Percentiles rank a stretch among this genome's conserved stretches.
phyloP scores from a whole-genome alignment of 2,888 invertebrate genomes.

The Volucella bombylans region DNA sequence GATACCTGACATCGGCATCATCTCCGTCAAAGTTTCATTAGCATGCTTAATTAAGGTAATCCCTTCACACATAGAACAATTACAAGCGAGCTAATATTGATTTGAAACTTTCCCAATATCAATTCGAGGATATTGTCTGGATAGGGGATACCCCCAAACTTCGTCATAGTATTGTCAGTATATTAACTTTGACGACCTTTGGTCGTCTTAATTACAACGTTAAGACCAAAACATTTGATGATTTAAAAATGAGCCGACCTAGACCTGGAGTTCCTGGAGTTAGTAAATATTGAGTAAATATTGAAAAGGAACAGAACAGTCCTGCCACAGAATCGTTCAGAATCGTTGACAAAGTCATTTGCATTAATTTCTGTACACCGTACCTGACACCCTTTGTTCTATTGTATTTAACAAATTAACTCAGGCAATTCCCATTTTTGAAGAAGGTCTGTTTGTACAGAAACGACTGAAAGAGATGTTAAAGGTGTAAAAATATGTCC shows the following conservation, averaged over 20 bases:
- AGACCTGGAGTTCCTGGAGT: background rate
- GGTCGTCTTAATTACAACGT: slow-evolving; percentile 13
- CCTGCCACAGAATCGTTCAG: background rate
- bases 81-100: slow-evolving; percentile 31
- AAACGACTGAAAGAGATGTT: background rate
- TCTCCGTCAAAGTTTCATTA: no score
- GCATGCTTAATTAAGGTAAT: background rate
- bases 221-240: background rate
- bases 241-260: background rate
- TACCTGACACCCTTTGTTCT: background rate
- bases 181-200: background rate
- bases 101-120: slow-evolving; percentile 32
- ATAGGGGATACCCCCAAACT: background rate
- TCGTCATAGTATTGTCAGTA: background rate
- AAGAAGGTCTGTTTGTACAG: background rate
- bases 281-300: background rate
- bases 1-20: no score
- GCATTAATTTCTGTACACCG: slow-evolving; percentile 15
- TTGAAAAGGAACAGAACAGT: background rate
- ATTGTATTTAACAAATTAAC: slow-evolving; percentile 6
- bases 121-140: slow-evolving; percentile 5
- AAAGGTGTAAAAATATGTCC: no score
- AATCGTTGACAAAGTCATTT: slow-evolving; percentile 13
- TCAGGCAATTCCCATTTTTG: slow-evolving; percentile 16
- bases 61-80: slow-evolving; percentile 8